Evolutionary conservation across 2,113 vertebrate species (phyloP), one percentile per base, ranked within the genome.

Genomic region (Cinclus mexicanus): DNA sequence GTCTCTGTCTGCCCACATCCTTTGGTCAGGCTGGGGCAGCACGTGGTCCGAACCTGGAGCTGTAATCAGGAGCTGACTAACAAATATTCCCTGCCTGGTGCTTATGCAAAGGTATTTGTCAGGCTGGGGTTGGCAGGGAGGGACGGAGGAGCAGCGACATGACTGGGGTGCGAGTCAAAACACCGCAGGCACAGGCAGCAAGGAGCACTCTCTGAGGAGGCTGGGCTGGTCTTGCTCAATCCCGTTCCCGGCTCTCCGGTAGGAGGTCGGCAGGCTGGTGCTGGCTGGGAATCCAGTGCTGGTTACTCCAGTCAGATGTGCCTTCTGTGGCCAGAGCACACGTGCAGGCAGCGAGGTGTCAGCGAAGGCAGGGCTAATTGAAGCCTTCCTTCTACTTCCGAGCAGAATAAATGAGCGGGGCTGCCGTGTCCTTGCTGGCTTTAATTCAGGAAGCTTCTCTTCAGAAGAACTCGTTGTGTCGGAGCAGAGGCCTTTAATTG

Each of bases 181-280:
- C 44, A 26, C 42, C 12, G 23, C 22, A 7, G 55, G 69, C 78
- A 17, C 70, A 5, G 4, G 65, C 75, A 64, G 59, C 57, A 26
- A 1, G 5, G 7, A 29, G 63, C 44, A 4, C 14, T 19, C 25
- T 87, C 19, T 0, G 12, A 20, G 12, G 42, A 84, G 46, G 47
- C 67, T 42, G 82, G 29, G 44, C 4, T 6, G 57, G 3, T 4
- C 2, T 90, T 96, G 82, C 90, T 65, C 86, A 78, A 52, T 70
- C 18, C 39, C 18, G 0, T 15, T 89, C 59, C 28, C 3, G 4
- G 12, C 41, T 53, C 24, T n/a, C 52, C 0, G 0, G 47, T 7
- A 31, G 74, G 87, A 90, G 83, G 20, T 31, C 14, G 25, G 16
- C 72, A 39, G 72, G 42, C 76, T 89, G 68, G 26, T 44, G 42